These are phyloP conservation scores for Chroicocephalus ridibundus DNA, from an alignment of 2,113 vertebrate species.

Conservation along the genomic window DNA sequence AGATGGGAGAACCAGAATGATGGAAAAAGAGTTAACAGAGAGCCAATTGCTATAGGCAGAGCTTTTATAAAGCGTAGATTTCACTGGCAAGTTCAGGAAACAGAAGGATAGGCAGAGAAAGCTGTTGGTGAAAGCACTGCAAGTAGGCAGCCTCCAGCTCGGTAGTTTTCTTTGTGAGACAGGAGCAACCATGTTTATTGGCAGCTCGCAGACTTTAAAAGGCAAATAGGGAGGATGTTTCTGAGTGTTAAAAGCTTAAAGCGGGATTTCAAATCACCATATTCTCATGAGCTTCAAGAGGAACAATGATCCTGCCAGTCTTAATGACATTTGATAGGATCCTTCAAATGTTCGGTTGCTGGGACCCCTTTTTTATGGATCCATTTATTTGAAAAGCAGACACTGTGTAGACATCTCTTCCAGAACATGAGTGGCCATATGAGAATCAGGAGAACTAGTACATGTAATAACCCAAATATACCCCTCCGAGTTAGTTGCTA, in stretches of 20 bases:
- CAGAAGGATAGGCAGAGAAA: background rate
- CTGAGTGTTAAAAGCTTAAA: background rate
- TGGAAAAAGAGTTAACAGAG: background rate
- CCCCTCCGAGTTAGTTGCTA: background rate
- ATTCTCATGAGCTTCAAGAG: background rate
- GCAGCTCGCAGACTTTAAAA: background rate
- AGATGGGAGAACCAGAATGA: background rate
- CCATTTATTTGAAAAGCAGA: background rate
- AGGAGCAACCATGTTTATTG: background rate
- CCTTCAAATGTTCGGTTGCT: background rate
- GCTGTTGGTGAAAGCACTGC: background rate
- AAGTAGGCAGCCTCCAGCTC: background rate
- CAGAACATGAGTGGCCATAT: background rate
- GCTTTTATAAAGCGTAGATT: background rate
- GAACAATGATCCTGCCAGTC: background rate
- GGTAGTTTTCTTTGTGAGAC: background rate
- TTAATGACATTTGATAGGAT: background rate
- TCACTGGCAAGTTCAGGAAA: background rate
- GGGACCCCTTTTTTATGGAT: background rate
- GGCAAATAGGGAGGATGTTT: background rate
- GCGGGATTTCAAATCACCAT: background rate
- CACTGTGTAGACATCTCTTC: background rate
- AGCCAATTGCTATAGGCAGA: background rate
- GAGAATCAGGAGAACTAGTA: background rate
- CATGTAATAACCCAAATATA: background rate